Evolutionary conservation across 1,140 invertebrate species (phyloP).

Genomic region (Cherax destructor): DNA sequence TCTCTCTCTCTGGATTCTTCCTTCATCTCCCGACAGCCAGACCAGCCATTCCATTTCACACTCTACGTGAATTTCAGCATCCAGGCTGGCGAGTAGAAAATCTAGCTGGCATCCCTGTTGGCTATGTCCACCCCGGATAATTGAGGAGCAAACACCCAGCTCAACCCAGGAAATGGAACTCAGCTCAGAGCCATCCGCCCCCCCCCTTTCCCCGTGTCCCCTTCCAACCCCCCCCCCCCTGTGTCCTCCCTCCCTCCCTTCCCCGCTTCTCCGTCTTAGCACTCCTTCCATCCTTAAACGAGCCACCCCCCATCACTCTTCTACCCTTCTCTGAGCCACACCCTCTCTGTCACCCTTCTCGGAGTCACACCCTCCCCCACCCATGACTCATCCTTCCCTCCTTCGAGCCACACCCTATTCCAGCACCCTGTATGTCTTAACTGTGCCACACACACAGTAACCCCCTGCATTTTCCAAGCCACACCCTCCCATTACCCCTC

Average conservation of each 20-base stretch:
- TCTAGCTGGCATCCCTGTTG: conserved; percentile 37
- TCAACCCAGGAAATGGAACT: conserved; percentile 42
- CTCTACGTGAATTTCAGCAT: conserved; percentile 36
- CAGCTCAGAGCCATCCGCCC: conserved; percentile 33
- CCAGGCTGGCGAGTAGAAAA: conserved; percentile 32
- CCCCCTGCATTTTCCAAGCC: no score
- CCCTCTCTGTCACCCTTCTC: no score
- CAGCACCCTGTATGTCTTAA: no score
- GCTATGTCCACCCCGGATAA: conserved; percentile 41
- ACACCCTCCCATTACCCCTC: no score
- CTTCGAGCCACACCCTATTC: no score
- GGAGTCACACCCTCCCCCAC: no score
- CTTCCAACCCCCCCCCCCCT: neutral
- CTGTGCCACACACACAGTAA: no score
- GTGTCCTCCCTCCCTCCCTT: neutral
- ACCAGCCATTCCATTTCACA: conserved; percentile 3
- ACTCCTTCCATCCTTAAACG: no score
- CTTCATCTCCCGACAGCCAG: neutral
- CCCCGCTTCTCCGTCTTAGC: neutral
- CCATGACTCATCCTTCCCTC: no score
- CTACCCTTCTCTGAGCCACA: no score
- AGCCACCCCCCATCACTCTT: no score
- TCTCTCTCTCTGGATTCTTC: neutral
- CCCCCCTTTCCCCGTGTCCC: neutral
- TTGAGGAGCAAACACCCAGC: conserved; percentile 42